Base-by-base conservation (phyloP, 2,797 vertebrate species). In the Avahi laniger region DNA sequence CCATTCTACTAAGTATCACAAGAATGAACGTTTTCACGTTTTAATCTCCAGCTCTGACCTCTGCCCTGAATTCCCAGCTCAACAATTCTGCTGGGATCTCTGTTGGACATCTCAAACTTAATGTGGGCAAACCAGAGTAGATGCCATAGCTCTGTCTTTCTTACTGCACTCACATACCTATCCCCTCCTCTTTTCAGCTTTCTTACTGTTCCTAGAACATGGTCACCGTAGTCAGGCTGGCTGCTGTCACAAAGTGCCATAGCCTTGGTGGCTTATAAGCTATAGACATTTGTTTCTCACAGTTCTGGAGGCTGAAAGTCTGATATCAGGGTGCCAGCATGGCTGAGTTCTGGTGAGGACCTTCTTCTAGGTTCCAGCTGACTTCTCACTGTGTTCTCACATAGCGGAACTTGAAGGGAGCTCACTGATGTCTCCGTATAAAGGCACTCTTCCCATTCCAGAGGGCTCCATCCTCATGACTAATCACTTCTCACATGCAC, bases 261-360 rank as follows among this genome's bases (percentile, higher is more conserved):
- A 67, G n/a, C 79, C 6, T 8, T 2, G 4, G 14, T 61, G 7
- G 12, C 26, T 24, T 20, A 7, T n/a, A 30, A 26, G 75, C n/a
- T 33, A 15, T 2, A 65, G 41, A 48, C 4, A 14, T 13, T 46
- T 54, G 18, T 26, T 61, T 93, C 30, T 15, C n/a, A 54, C 46
- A 28, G 35, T 73, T 80, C 38, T 38, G 33, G 48, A 79, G 22
- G 46, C 72, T 67, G 48, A 14, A 69, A 22, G 59, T 69, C 48
- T 79, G 83, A 41, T 7, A 26, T 11, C 41, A 50, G 61, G 28
- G 38, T 30, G 30, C 43, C 52, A 50, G 43, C 28, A n/a, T n/a
- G 63, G 18, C 17, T 24, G 1, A 9, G 33, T 46, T 48, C 13
- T n/a, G n/a, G 7, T 1, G 2, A 70, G 1, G 18, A 8, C 43